These are phyloP conservation scores for Anoplolepis gracilipes DNA, from an alignment of 1,140 invertebrate species.

Conservation along the genomic window DNA sequence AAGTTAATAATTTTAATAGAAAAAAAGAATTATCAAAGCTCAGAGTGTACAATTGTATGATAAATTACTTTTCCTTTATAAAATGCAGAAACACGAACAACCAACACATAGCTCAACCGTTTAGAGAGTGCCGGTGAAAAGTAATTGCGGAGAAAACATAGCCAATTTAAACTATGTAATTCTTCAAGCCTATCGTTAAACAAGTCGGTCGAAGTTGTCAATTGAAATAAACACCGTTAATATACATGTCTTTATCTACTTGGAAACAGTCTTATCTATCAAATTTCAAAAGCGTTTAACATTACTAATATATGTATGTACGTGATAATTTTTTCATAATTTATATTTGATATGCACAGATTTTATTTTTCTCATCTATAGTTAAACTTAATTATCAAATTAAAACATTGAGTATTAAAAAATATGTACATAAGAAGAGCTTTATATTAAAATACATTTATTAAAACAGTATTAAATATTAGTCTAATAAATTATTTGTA, in stretches of 20 bases:
- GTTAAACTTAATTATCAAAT: not conserved
- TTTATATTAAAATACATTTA: too few species aligned
- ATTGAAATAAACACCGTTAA: conserved; percentile 37
- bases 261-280: not conserved
- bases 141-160: conserved; percentile 61
- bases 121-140: conserved; percentile 64
- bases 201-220: conserved; percentile 60
- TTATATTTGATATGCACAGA: not conserved
- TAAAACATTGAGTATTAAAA: not conserved
- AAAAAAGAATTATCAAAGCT: conserved; percentile 10
- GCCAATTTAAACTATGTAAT: conserved; percentile 49
- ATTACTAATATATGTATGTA: not conserved
- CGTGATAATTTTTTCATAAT: not conserved
- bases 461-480: too few species aligned
- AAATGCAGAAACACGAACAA: conserved; percentile 19
- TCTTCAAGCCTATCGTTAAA: conserved; percentile 54
- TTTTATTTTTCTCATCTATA: not conserved
- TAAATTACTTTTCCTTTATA: conserved; percentile 18
- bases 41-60: not conserved
- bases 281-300: conserved; percentile 8
- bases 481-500: too few species aligned
- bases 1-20: conserved; percentile 8
- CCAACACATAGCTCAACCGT: not conserved
- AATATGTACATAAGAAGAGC: too few species aligned
- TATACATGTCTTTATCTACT: conserved; percentile 20